phyloP scores from a whole-genome alignment of 2,113 vertebrate species.

The Chionis minor region DNA sequence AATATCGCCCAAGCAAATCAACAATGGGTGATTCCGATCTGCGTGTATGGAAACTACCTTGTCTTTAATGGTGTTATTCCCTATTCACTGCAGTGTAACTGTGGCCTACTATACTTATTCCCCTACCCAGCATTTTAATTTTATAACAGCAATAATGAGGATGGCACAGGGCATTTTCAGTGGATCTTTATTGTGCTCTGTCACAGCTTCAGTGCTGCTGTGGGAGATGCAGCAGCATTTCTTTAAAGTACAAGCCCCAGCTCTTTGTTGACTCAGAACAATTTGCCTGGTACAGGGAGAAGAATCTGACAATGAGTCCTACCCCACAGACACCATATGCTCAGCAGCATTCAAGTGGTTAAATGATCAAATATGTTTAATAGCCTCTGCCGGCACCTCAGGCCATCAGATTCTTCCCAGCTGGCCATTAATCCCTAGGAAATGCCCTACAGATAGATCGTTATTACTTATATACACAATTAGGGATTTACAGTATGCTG shows the following conservation, averaged over 20 bases:
- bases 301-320: neutral
- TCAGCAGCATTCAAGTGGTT: neutral
- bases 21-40: neutral
- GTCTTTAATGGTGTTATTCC: neutral
- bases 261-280: neutral
- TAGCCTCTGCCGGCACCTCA: neutral
- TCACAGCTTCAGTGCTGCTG: neutral
- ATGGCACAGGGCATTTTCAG: neutral
- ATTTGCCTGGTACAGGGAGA: neutral
- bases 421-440: neutral
- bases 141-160: slow-evolving; percentile 18
- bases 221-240: neutral
- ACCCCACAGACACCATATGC: neutral
- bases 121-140: neutral
- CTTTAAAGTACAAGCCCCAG: neutral
- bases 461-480: neutral
- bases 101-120: neutral
- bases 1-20: neutral
- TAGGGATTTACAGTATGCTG: neutral
- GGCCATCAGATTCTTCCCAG: neutral
- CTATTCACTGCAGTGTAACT: neutral
- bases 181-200: neutral
- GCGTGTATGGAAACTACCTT: neutral
- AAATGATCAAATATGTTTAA: neutral
- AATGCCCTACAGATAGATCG: neutral